Conservation (phyloP, 2,113 vertebrate genomes). For the Stegastes partitus region DNA sequence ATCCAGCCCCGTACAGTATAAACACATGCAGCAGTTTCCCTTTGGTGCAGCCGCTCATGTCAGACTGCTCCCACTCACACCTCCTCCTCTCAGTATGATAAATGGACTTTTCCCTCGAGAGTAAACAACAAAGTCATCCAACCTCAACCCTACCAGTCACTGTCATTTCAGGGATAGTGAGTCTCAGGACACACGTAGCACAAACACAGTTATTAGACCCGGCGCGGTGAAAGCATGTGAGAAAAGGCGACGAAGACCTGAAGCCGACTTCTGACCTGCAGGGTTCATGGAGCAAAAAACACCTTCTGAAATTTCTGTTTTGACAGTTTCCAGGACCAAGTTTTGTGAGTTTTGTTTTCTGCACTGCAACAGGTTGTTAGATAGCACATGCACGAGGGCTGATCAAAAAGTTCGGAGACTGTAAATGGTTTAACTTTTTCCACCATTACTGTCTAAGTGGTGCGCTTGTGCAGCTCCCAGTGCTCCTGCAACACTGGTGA, state of each 20-base stretch:
- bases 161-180: slow-evolving; percentile 58
- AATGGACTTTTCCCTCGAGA: slow-evolving; percentile 69
- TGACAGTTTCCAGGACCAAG: not conserved
- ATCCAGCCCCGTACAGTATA: not conserved
- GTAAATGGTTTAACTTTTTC: no score
- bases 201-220: slow-evolving; percentile 46
- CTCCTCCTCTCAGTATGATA: slow-evolving; percentile 68
- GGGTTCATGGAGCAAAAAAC: not conserved
- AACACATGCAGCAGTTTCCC: slow-evolving; percentile 30
- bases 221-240: slow-evolving; percentile 18
- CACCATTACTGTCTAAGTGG: no score
- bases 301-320: not conserved
- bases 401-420: no score
- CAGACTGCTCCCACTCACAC: slow-evolving; percentile 61
- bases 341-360: not conserved
- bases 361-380: slow-evolving; percentile 9
- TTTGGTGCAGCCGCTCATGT: slow-evolving; percentile 56
- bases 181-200: slow-evolving; percentile 39
- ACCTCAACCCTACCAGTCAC: slow-evolving; percentile 55
- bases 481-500: no score
- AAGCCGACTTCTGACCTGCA: not conserved
- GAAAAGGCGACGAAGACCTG: slow-evolving; percentile 20
- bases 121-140: slow-evolving; percentile 76
- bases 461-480: no score
- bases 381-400: not conserved